Evolutionary conservation across 2,797 vertebrate genomes (phyloP).

Genomic region (Helostoma temminkii): DNA sequence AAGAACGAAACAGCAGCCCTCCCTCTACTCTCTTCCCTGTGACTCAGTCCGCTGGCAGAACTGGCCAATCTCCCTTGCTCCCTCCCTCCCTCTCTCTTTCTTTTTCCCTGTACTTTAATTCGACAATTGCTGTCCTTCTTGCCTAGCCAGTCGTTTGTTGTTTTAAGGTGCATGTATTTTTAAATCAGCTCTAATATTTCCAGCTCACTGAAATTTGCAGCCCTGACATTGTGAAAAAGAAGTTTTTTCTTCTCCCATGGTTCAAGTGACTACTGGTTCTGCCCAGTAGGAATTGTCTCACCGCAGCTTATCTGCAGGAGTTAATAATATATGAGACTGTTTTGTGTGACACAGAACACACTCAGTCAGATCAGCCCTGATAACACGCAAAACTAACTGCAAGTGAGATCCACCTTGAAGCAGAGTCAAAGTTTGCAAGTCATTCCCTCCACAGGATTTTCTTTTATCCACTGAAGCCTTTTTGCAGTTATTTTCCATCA

Average conservation of each 20-base stretch:
- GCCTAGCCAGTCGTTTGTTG: slow-evolving; percentile 11
- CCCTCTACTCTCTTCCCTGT: slow-evolving; percentile 58
- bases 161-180: background rate
- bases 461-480: background rate
- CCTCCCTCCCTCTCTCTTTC: slow-evolving; percentile 36
- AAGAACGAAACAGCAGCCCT: slow-evolving; percentile 53
- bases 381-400: slow-evolving; percentile 43
- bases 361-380: slow-evolving; percentile 32
- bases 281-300: slow-evolving; percentile 11
- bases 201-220: background rate
- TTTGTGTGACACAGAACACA: slow-evolving; percentile 45
- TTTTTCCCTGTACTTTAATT: slow-evolving; percentile 32
- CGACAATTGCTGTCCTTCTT: slow-evolving; percentile 15
- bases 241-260: slow-evolving; percentile 12
- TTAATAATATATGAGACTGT: slow-evolving; percentile 83
- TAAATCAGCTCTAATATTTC: background rate
- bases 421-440: slow-evolving; percentile 53
- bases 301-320: slow-evolving; percentile 61
- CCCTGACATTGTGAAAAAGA: slow-evolving; percentile 8
- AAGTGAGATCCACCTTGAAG: slow-evolving; percentile 18
- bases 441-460: slow-evolving; percentile 27
- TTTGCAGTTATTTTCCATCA: slow-evolving; percentile 52
- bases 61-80: slow-evolving; percentile 33
- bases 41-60: slow-evolving; percentile 73
- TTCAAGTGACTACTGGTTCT: slow-evolving; percentile 18